Percentiles rank a stretch among this genome's conserved stretches.
Conservation (phyloP, 2,888 invertebrate genomes). For the Julus scandinavius region DNA sequence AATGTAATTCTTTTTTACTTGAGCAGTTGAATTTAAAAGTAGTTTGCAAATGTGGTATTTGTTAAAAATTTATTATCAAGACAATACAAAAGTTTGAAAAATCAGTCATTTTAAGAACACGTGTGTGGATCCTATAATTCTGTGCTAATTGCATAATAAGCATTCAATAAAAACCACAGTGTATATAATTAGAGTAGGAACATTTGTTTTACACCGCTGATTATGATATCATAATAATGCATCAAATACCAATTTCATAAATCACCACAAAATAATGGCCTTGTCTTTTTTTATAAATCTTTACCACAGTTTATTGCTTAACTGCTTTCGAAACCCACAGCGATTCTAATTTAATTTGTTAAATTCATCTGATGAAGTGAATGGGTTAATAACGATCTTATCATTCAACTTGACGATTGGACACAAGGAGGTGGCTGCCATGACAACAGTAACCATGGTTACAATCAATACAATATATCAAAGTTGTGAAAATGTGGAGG, state of each 20-base stretch:
- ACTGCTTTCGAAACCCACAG: too few relatives aligned
- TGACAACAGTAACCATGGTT: constrained; percentile 33
- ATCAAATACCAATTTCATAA: neutral
- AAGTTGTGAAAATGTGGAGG: constrained; percentile 9
- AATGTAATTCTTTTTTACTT: too few relatives aligned
- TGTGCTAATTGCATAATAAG: too few relatives aligned
- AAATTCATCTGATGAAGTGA: neutral
- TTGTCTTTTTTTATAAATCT: neutral
- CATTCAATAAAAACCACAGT: too few relatives aligned
- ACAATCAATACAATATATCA: constrained; percentile 21
- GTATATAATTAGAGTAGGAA: neutral
- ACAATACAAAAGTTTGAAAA: too few relatives aligned
- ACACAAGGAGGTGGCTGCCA: constrained; percentile 26
- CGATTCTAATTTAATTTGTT: neutral
- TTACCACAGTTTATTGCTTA: neutral
- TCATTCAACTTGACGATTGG: neutral
- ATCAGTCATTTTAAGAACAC: too few relatives aligned
- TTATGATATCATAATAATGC: neutral
- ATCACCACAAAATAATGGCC: neutral
- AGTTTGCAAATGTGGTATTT: too few relatives aligned
- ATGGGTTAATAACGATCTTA: constrained; percentile 29
- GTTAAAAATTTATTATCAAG: too few relatives aligned
- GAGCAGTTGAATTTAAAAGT: too few relatives aligned
- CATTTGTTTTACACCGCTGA: neutral
- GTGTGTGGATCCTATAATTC: too few relatives aligned